Evolutionary conservation across 2,797 vertebrate species (phyloP).

Genomic region (Amphiprion clarkii): DNA sequence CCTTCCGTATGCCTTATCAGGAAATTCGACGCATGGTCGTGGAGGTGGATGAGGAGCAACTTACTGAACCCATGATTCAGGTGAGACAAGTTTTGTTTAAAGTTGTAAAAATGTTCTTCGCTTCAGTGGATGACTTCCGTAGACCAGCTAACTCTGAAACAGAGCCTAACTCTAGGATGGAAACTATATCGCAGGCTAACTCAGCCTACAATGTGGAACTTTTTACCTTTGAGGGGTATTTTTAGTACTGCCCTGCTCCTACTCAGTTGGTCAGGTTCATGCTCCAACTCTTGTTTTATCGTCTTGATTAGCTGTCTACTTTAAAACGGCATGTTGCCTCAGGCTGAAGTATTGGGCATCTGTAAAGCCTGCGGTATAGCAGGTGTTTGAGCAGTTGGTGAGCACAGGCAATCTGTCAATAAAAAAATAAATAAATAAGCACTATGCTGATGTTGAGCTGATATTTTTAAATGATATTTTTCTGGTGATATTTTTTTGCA

Average conservation of each 20-base stretch:
- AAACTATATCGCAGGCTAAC: not conserved
- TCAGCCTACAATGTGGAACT: not conserved
- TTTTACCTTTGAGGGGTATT: slow-evolving; percentile 36
- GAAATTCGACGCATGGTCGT: slow-evolving; percentile 94
- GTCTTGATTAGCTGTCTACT: slow-evolving; percentile 44
- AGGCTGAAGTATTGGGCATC: slow-evolving; percentile 24
- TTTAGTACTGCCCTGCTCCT: slow-evolving; percentile 23
- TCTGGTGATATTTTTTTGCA: not conserved
- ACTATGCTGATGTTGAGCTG: not conserved
- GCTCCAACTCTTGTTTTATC: slow-evolving; percentile 23
- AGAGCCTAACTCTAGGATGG: not conserved
- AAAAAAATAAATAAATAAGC: slow-evolving; percentile 22
- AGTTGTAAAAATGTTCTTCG: not conserved
- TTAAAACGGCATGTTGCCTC: slow-evolving; percentile 23
- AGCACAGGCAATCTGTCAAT: slow-evolving; percentile 22
- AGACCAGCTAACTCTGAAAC: not conserved
- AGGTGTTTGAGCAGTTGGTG: slow-evolving; percentile 34
- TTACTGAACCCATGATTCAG: slow-evolving; percentile 97
- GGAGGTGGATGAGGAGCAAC: slow-evolving; percentile 94
- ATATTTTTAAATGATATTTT: not conserved
- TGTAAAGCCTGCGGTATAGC: slow-evolving; percentile 34
- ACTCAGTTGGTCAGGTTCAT: slow-evolving; percentile 20
- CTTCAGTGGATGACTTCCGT: slow-evolving; percentile 1
- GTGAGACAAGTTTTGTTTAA: slow-evolving; percentile 71
- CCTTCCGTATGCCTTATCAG: slow-evolving; percentile 95